These are phyloP conservation scores for Nasonia oneida DNA, from an alignment of 2,888 invertebrate species.

Conservation along the genomic window DNA sequence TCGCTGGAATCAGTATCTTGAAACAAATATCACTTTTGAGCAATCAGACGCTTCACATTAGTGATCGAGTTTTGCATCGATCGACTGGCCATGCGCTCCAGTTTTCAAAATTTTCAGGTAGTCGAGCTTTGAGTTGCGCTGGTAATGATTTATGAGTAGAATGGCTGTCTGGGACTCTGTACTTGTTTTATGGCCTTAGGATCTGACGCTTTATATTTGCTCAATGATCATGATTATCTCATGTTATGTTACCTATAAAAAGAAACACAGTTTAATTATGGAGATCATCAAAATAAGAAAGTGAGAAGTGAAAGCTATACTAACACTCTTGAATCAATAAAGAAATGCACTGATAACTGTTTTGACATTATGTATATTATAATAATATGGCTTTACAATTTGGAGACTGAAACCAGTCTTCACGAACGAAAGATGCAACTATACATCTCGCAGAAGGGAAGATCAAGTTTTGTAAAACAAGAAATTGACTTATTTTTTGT, in stretches of 20 bases:
- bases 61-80: constrained; percentile 22
- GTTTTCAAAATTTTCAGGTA: background rate
- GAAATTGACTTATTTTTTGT: constrained; percentile 39
- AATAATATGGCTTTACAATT: constrained; percentile 63
- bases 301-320: background rate
- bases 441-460: constrained; percentile 32
- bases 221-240: background rate
- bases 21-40: background rate
- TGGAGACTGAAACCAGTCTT: constrained; percentile 51
- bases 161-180: background rate
- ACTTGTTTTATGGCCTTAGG: background rate
- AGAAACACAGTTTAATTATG: background rate
- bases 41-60: background rate
- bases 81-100: background rate
- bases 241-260: background rate
- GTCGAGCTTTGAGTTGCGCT: constrained; percentile 25
- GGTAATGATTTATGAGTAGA: constrained; percentile 32
- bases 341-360: constrained; percentile 37
- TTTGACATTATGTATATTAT: constrained; percentile 58
- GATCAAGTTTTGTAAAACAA: constrained; percentile 45
- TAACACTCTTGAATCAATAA: constrained; percentile 18
- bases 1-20: background rate
- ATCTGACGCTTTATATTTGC: background rate
- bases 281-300: background rate
- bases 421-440: constrained; percentile 43